phyloP scores from a whole-genome alignment of 2,888 invertebrate species.

The Odontocerum albicorne region DNA sequence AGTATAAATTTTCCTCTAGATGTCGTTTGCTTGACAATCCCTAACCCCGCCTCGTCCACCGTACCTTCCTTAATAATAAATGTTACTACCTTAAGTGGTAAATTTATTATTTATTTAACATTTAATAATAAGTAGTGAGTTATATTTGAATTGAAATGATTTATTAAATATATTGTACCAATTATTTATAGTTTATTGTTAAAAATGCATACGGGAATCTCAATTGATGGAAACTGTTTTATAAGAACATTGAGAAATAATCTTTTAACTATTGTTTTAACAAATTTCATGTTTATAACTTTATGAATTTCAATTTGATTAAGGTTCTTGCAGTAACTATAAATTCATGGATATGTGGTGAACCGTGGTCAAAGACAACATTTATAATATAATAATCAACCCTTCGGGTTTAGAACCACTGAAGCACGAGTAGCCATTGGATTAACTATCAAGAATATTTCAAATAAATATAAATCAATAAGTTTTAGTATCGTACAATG shows the following conservation, averaged over 20 bases:
- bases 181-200: conserved; percentile 17
- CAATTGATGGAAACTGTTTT: conserved; percentile 1
- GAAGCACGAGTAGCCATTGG: too few relatives aligned
- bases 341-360: too few relatives aligned
- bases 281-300: background rate
- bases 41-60: conserved; percentile 21
- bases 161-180: conserved; percentile 12
- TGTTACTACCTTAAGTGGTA: background rate
- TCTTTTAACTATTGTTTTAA: background rate
- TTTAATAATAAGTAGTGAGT: background rate
- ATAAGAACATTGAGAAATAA: background rate
- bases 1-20: background rate
- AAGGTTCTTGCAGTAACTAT: too few relatives aligned
- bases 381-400: too few relatives aligned
- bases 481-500: too few relatives aligned
- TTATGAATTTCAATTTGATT: too few relatives aligned
- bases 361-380: too few relatives aligned
- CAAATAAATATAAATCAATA: too few relatives aligned
- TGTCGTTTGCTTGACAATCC: background rate
- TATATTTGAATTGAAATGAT: background rate
- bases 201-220: background rate
- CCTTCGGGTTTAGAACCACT: too few relatives aligned
- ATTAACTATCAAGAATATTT: too few relatives aligned
- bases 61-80: conserved; percentile 20
- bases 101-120: background rate